phyloP scores from a whole-genome alignment of 1,140 invertebrate species.

The Bicyclus anynana region DNA sequence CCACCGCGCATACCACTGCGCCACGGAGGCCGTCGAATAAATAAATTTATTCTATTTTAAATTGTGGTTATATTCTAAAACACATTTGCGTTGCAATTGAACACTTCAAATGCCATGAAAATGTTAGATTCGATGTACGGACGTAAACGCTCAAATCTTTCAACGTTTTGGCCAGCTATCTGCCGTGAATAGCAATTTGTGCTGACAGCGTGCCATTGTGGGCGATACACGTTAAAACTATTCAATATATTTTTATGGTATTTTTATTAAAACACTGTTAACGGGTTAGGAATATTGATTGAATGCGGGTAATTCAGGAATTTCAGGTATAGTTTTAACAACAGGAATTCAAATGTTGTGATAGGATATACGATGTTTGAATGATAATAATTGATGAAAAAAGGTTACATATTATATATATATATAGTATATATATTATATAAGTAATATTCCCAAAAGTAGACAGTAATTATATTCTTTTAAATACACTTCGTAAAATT shows the following conservation, averaged over 20 bases:
- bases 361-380: background rate
- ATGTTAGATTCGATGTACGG: background rate
- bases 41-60: too few relatives aligned
- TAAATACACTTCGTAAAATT: too few relatives aligned
- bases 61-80: background rate
- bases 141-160: constrained; percentile 5
- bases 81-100: background rate
- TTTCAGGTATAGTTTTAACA: background rate
- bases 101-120: constrained; percentile 1
- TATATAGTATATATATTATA: too few relatives aligned
- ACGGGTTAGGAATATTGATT: constrained; percentile 4
- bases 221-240: constrained; percentile 6
- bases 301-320: background rate
- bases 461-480: too few relatives aligned
- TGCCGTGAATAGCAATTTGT: constrained; percentile 7
- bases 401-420: too few relatives aligned
- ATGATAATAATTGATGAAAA: too few relatives aligned
- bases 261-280: constrained; percentile 7
- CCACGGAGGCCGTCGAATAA: too few relatives aligned
- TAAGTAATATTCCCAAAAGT: too few relatives aligned
- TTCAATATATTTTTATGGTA: constrained; percentile 6
- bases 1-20: too few relatives aligned
- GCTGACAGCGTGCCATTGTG: background rate
- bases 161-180: background rate
- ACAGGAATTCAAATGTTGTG: background rate